A percentile compares a stretch with the other conserved stretches of the same genome.
Evolutionary conservation across 2,797 vertebrate species (phyloP).

Genomic region (Smutsia temminckii): DNA sequence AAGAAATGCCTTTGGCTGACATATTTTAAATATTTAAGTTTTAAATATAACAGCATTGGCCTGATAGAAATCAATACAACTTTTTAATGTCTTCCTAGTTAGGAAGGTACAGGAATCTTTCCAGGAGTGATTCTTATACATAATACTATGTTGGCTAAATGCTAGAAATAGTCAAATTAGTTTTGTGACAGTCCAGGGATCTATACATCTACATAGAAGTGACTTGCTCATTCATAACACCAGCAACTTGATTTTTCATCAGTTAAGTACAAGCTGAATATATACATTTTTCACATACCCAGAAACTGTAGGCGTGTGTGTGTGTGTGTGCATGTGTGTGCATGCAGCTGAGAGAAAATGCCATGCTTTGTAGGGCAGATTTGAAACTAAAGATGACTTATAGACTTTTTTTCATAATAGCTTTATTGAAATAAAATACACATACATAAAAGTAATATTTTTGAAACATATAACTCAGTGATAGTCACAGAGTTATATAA

Average conservation of each 20-base stretch:
- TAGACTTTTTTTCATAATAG: neutral
- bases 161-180: neutral
- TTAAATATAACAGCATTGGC: neutral
- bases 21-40: conserved; percentile 35
- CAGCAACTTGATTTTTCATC: neutral
- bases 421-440: neutral
- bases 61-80: conserved; percentile 26
- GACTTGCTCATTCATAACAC: neutral
- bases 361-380: neutral
- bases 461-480: neutral
- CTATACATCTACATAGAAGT: neutral
- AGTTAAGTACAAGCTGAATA: neutral
- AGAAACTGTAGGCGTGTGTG: neutral
- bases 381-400: neutral
- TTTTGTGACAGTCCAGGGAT: neutral
- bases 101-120: neutral
- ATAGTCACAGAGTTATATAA: neutral
- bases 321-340: neutral
- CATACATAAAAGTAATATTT: neutral
- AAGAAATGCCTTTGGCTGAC: conserved; percentile 12
- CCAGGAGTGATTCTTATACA: neutral
- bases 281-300: neutral
- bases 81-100: neutral
- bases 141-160: neutral
- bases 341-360: neutral